A percentile compares a stretch with the other conserved stretches of the same genome.
phyloP scores from a whole-genome alignment of 2,888 invertebrate genomes.

The Anarsia innoxiella region DNA sequence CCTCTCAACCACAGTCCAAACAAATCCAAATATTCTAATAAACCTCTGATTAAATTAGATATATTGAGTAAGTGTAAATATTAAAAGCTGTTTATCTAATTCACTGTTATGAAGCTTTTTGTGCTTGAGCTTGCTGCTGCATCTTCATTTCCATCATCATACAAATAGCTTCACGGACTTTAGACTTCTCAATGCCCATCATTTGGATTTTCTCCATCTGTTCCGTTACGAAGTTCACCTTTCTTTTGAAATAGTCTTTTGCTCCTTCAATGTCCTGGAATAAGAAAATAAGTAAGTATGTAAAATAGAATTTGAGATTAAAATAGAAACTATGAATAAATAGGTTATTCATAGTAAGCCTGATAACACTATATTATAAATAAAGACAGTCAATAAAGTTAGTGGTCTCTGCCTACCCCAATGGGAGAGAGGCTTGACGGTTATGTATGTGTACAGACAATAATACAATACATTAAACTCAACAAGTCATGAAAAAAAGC shows the following conservation, averaged over 20 bases:
- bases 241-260: conserved; percentile 94
- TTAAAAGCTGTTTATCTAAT: conserved; percentile 3
- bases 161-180: conserved; percentile 84
- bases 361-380: too few relatives aligned
- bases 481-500: too few relatives aligned
- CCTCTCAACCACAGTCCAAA: too few relatives aligned
- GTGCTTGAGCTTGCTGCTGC: conserved; percentile 66
- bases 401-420: too few relatives aligned
- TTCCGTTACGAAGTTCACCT: conserved; percentile 91
- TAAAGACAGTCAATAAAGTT: too few relatives aligned
- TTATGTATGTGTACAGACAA: too few relatives aligned
- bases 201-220: conserved; percentile 96
- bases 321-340: too few relatives aligned
- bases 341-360: too few relatives aligned
- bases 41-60: neutral
- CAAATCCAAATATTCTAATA: neutral
- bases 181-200: conserved; percentile 87
- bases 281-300: neutral
- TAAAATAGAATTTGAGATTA: too few relatives aligned
- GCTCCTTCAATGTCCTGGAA: conserved; percentile 84
- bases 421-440: too few relatives aligned
- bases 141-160: conserved; percentile 86
- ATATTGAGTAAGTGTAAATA: neutral
- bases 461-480: too few relatives aligned
- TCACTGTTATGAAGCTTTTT: conserved; percentile 53